phyloP scores from a whole-genome alignment of 23 tunicate genomes.

The Ascidia mentula region DNA sequence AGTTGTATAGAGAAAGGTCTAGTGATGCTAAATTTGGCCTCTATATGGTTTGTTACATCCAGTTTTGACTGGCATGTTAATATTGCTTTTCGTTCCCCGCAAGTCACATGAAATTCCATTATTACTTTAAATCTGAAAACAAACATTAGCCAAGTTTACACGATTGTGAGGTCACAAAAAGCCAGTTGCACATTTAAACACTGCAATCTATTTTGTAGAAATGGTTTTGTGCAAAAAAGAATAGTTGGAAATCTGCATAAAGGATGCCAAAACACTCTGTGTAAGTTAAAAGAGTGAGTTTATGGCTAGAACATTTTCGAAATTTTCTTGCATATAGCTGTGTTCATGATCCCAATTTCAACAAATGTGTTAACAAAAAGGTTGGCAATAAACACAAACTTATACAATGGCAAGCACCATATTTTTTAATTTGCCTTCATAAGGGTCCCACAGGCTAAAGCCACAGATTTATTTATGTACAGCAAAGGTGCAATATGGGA shows the following conservation, averaged over 20 bases:
- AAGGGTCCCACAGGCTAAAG: neutral
- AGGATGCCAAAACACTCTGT: neutral
- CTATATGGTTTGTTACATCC: neutral
- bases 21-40: neutral
- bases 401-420: neutral
- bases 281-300: too few species aligned
- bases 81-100: neutral
- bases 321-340: too few species aligned
- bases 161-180: neutral
- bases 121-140: constrained; percentile 1
- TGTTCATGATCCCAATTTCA: too few species aligned
- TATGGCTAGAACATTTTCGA: too few species aligned
- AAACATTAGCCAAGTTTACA: neutral
- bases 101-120: constrained; percentile 1
- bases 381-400: too few species aligned
- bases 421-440: neutral
- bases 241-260: neutral
- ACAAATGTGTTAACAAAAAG: too few species aligned
- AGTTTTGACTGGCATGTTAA: neutral
- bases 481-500: neutral
- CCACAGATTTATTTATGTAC: neutral
- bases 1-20: neutral
- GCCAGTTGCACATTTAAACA: neutral
- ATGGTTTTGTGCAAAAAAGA: neutral
- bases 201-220: neutral